A percentile compares a stretch with the other conserved stretches of the same genome.
Conservation (phyloP, 2,113 vertebrate species). For the Okapia johnstoni region DNA sequence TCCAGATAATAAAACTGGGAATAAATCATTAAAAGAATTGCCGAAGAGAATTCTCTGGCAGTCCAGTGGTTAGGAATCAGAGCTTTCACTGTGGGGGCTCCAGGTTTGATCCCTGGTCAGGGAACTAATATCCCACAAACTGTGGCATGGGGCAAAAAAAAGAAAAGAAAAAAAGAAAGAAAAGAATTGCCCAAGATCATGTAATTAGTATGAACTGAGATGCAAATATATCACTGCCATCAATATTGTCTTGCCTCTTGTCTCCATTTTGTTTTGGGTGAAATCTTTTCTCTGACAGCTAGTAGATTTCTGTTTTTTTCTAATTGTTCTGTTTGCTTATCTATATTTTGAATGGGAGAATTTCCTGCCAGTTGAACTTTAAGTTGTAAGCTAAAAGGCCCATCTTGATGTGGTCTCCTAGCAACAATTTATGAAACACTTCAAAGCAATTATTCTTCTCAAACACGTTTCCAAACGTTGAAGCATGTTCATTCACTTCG, state of each 20-base stretch:
- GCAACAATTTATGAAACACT: constrained; percentile 75
- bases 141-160: not conserved
- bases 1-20: constrained; percentile 1
- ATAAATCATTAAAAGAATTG: not conserved
- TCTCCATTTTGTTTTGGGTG: constrained; percentile 1
- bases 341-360: constrained; percentile 64
- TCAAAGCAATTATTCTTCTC: constrained; percentile 72
- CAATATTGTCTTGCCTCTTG: not conserved
- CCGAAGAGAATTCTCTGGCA: not conserved
- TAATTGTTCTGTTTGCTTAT: constrained; percentile 58
- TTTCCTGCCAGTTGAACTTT: constrained; percentile 66
- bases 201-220: not conserved
- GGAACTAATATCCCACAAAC: not conserved
- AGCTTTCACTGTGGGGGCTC: not conserved
- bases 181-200: not conserved
- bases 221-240: not conserved
- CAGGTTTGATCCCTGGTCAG: not conserved
- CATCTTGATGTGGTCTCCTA: constrained; percentile 68
- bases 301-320: not conserved
- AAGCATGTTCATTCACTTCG: constrained; percentile 68
- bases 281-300: constrained; percentile 1
- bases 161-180: not conserved
- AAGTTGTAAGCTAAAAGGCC: constrained; percentile 61
- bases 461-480: constrained; percentile 67
- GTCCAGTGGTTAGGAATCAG: not conserved